Conservation (phyloP, 2,888 invertebrate species). For the Harpagoxenus sublaevis region DNA sequence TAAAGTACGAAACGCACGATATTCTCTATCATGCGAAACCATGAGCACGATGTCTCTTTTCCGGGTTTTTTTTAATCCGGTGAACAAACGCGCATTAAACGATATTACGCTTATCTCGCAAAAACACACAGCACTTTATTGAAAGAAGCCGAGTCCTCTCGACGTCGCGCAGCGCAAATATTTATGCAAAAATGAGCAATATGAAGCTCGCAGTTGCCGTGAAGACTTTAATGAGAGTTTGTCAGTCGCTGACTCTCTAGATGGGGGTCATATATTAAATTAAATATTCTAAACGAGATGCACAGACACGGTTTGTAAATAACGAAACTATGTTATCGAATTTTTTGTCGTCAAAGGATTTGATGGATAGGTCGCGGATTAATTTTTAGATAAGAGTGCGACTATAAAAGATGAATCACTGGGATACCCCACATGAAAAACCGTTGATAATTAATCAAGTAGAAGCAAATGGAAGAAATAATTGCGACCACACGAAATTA, state of each 20-base stretch:
- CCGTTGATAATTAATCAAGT: background rate
- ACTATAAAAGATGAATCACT: background rate
- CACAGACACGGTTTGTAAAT: background rate
- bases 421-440: background rate
- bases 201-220: background rate
- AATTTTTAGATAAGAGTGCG: background rate
- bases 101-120: slow-evolving; percentile 31
- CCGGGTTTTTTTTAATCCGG: background rate
- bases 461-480: background rate
- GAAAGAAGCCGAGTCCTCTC: background rate
- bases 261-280: slow-evolving; percentile 21
- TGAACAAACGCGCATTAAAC: slow-evolving; percentile 22
- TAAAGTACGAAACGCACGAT: background rate
- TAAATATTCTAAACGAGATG: background rate
- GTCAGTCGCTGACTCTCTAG: background rate
- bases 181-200: slow-evolving; percentile 38
- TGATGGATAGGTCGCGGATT: background rate
- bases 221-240: slow-evolving; percentile 20
- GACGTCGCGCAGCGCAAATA: slow-evolving; percentile 13
- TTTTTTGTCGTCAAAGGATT: background rate
- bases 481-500: background rate
- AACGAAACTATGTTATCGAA: background rate
- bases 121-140: slow-evolving; percentile 23
- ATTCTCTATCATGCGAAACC: background rate
- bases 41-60: background rate